Evolutionary conservation across 2,888 invertebrate species (phyloP), one percentile per base, ranked within the genome.

Genomic region (Synergus umbraculus): DNA sequence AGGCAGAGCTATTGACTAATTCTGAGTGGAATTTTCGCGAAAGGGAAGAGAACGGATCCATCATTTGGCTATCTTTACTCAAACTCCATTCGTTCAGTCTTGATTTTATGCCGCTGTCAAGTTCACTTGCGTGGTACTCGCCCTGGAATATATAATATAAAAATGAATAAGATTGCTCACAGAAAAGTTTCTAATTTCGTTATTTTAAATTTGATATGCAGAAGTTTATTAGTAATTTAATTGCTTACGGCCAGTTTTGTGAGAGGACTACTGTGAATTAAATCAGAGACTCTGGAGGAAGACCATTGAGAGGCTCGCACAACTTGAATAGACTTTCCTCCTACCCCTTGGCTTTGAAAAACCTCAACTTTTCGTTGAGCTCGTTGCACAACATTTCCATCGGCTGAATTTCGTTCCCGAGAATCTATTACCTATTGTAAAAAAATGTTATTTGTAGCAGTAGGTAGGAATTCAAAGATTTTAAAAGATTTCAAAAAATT

Each of bases 391-490:
- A 93, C 88, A 82, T 92, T 93, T 79, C 94, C 94, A 88, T 93
- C 93, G 76, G 93, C 93, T 79, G 92, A 92, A 84, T 93, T 93
- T 64, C 93, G 92, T 83, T 93, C 93, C 82, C 94, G 90, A 69
- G 93, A 93, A 88, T 94, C 94, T 84, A 93, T 93, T 89, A 94
- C 93, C 94, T 94, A 92, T 73, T 29, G 29, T 9, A 54, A 69
- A 73, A 15, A 63, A 10, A 64, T 8, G n/a, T n/a, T 41, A 2
- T 78, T 46, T 41, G 2, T 65, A 12, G 7, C 3, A 29, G 3
- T 3, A 29, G 29, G 29, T 29, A 29, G 3, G 29, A 29, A 3
- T 29, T 29, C 3, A 29, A 29, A 29, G 29, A 29, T 29, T 29
- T 29, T 29, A 29, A 29, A 29, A 29, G 29, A 29, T 29, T 29